phyloP scores from a whole-genome alignment of 2,888 invertebrate genomes.

The Penaeus monodon region DNA sequence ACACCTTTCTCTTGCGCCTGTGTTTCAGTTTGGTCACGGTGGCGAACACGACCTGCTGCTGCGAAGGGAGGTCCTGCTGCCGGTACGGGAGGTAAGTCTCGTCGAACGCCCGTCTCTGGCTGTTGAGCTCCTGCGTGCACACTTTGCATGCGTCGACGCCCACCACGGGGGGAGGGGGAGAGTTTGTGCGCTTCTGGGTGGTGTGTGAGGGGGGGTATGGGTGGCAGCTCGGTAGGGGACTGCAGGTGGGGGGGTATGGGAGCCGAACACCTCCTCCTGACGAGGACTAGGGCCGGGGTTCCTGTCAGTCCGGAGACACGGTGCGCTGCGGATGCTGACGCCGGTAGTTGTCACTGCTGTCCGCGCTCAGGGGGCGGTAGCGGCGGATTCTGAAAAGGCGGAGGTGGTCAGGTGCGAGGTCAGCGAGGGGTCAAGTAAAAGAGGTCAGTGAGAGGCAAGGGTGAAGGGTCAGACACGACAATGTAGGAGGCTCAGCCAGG shows the following conservation, averaged over 20 bases:
- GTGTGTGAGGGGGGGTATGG: conserved; percentile 11
- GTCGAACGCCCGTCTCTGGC: conserved; percentile 25
- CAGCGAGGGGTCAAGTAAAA: not conserved
- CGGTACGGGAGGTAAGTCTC: conserved; percentile 11
- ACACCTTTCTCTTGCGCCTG: conserved; percentile 42
- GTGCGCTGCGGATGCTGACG: conserved; percentile 61
- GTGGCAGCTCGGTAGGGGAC: conserved; percentile 44
- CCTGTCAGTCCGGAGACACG: conserved; percentile 62
- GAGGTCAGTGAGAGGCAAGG: too few relatives aligned
- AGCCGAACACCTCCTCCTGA: conserved; percentile 50
- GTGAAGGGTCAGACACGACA: too few relatives aligned
- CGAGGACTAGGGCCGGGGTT: conserved; percentile 59
- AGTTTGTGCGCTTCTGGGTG: conserved; percentile 52
- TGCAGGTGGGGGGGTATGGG: conserved; percentile 44
- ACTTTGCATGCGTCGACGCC: conserved; percentile 41
- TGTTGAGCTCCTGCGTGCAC: conserved; percentile 45
- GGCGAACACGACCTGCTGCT: conserved; percentile 35
- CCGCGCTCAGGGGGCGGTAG: conserved; percentile 64
- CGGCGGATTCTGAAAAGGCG: conserved; percentile 53
- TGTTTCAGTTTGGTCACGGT: conserved; percentile 26
- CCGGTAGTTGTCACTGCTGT: conserved; percentile 58
- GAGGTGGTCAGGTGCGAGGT: not conserved
- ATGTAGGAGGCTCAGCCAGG: too few relatives aligned
- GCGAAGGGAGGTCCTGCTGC: conserved; percentile 28
- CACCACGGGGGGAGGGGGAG: conserved; percentile 27